Conservation (phyloP, 1,140 invertebrate genomes). For the Hestina assimilis region DNA sequence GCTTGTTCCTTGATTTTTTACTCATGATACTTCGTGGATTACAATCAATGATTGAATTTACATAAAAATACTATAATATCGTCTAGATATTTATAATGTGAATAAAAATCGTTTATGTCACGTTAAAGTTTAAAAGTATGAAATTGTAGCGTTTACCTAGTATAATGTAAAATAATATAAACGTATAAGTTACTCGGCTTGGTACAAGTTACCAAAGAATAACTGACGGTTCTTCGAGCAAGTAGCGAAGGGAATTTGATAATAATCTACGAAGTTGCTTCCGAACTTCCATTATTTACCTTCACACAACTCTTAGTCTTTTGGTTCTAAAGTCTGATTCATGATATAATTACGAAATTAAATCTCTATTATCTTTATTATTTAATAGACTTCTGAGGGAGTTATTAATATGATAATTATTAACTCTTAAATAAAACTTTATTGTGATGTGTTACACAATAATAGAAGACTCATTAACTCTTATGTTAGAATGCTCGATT, state of each 20-base stretch:
- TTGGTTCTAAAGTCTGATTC: constrained; percentile 9
- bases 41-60: too few relatives aligned
- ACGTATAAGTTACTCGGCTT: constrained; percentile 15
- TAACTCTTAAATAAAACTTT: too few relatives aligned
- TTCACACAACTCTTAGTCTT: constrained; percentile 18
- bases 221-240: constrained; percentile 23
- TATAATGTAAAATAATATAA: constrained; percentile 23
- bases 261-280: constrained; percentile 26
- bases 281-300: constrained; percentile 23
- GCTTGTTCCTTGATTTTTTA: too few relatives aligned
- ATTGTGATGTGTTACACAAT: too few relatives aligned
- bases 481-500: too few relatives aligned
- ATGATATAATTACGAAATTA: constrained; percentile 9
- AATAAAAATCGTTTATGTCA: neutral
- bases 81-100: neutral
- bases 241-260: constrained; percentile 33
- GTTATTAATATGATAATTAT: too few relatives aligned
- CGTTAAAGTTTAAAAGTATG: neutral
- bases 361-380: neutral
- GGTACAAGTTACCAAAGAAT: constrained; percentile 30
- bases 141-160: constrained; percentile 6
- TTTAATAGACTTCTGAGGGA: neutral
- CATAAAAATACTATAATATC: neutral
- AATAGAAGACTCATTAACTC: too few relatives aligned
- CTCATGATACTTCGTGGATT: too few relatives aligned